These are phyloP conservation scores for Garrulus glandarius DNA, from an alignment of 2,797 vertebrate genomes.

Conservation along the genomic window DNA sequence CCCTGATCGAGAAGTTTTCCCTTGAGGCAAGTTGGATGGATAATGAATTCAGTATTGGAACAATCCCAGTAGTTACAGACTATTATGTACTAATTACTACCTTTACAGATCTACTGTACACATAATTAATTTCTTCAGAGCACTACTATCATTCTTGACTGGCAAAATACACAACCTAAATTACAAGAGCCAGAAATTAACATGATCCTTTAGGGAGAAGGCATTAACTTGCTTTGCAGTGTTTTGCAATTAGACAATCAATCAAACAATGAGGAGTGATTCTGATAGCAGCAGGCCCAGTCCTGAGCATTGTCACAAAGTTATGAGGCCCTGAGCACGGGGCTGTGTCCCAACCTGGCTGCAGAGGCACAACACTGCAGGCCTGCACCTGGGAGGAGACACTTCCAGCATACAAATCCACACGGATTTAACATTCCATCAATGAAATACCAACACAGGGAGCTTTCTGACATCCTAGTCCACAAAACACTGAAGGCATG, in stretches of 20 bases:
- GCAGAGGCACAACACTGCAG: neutral
- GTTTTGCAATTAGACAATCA: conserved; percentile 45
- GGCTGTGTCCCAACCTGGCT: neutral
- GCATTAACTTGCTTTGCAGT: conserved; percentile 54
- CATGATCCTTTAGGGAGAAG: conserved; percentile 50
- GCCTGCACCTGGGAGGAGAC: neutral
- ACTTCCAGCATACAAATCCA: neutral
- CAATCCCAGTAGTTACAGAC: conserved; percentile 57
- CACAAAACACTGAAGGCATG: neutral
- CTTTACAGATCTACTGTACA: conserved; percentile 62
- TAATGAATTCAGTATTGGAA: conserved; percentile 54
- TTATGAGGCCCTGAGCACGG: neutral
- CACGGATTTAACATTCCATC: neutral
- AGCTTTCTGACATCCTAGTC: neutral
- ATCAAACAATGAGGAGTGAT: conserved; percentile 26
- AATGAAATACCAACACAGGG: neutral
- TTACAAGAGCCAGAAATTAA: conserved; percentile 59
- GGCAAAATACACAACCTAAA: conserved; percentile 61
- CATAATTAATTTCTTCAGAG: conserved; percentile 65
- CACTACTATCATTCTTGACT: conserved; percentile 51
- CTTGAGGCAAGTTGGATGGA: conserved; percentile 10
- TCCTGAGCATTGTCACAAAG: neutral
- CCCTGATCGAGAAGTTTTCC: neutral
- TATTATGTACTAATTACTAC: conserved; percentile 68
- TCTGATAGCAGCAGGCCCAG: conserved; percentile 29